A percentile compares a stretch with the other conserved stretches of the same genome.
These are phyloP conservation scores for Dipodomys ordii DNA, from an alignment of 2,113 vertebrate species.

Conservation along the genomic window DNA sequence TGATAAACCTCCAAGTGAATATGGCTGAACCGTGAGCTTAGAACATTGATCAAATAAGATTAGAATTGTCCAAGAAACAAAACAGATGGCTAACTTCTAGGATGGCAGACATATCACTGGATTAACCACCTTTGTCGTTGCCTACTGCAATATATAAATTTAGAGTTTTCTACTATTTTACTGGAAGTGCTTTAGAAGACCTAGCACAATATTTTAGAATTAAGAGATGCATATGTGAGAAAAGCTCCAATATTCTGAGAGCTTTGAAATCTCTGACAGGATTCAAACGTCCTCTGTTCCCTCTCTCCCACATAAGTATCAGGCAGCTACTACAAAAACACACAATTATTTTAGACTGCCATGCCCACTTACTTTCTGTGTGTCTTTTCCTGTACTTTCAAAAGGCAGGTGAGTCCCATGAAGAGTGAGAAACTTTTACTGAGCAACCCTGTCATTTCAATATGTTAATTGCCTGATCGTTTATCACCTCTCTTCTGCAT, in stretches of 20 bases:
- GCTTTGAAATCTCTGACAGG: background rate
- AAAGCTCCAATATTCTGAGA: background rate
- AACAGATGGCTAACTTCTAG: background rate
- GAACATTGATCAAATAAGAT: background rate
- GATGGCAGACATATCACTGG: background rate
- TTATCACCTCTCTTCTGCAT: background rate
- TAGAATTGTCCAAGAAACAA: constrained; percentile 18
- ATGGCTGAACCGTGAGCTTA: background rate
- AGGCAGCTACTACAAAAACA: background rate
- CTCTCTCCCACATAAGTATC: background rate
- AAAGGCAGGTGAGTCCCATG: background rate
- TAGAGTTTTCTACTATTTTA: background rate
- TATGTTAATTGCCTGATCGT: background rate
- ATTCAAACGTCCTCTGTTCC: background rate
- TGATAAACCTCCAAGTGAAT: background rate
- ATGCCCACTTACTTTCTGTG: background rate
- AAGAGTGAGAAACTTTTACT: background rate
- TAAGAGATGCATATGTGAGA: background rate
- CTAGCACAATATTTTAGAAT: background rate
- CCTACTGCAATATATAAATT: background rate
- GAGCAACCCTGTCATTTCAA: background rate
- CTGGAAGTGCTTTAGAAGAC: background rate
- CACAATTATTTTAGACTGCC: too few species aligned
- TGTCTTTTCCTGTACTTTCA: constrained; percentile 2
- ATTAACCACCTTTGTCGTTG: background rate